These are phyloP conservation scores for Junonia oenone DNA, from an alignment of 2,888 invertebrate genomes.

Conservation along the genomic window DNA sequence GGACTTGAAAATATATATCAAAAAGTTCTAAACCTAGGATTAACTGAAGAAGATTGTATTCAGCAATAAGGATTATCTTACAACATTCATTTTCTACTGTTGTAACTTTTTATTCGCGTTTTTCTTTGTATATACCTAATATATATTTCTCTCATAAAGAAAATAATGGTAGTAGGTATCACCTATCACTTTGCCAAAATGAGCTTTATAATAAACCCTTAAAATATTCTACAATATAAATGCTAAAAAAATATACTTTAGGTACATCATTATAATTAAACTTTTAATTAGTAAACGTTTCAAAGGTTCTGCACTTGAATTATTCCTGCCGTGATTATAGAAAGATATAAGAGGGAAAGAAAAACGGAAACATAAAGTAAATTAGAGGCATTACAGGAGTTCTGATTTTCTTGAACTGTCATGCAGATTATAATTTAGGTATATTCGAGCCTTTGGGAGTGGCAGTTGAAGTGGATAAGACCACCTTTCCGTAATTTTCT, in stretches of 20 bases:
- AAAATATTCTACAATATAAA: too few species aligned
- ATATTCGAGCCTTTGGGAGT: constrained; percentile 23
- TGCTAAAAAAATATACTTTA: neutral
- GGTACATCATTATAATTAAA: neutral
- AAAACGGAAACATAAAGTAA: constrained; percentile 2
- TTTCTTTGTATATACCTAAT: too few species aligned
- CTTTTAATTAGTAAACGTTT: neutral
- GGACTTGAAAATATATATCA: too few species aligned
- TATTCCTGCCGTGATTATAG: neutral
- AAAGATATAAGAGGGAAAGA: neutral
- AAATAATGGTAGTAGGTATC: too few species aligned
- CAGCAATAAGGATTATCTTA: too few species aligned
- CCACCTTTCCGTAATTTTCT: constrained; percentile 73
- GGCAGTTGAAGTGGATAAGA: constrained; percentile 56
- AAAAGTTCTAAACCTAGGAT: too few species aligned
- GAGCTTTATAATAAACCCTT: too few species aligned
- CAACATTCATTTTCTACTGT: too few species aligned
- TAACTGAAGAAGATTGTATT: too few species aligned
- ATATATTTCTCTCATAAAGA: too few species aligned
- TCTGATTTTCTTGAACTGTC: constrained; percentile 20
- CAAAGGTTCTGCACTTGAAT: neutral
- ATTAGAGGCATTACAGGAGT: constrained; percentile 6
- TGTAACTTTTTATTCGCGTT: too few species aligned
- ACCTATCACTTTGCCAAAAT: too few species aligned
- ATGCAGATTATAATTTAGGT: constrained; percentile 22